Conservation (phyloP, 2,113 vertebrate genomes). For the Albula goreensis region DNA sequence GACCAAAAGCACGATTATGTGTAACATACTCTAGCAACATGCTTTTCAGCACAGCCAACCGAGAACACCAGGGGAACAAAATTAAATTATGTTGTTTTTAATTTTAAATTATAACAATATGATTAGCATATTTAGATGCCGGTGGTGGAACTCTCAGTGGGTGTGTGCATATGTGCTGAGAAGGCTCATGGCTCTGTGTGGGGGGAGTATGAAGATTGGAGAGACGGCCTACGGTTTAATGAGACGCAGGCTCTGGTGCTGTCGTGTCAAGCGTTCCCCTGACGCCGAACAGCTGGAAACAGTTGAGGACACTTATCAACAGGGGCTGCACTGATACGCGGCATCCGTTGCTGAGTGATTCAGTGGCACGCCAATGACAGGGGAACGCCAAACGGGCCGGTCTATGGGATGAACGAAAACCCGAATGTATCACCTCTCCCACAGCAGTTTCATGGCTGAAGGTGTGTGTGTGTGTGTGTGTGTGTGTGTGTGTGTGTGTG, state of each 20-base stretch:
- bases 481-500: neutral
- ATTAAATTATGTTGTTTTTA: constrained; percentile 12
- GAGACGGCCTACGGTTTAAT: neutral
- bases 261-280: neutral
- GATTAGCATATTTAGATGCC: neutral
- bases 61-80: neutral
- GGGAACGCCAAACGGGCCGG: neutral
- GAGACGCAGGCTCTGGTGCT: neutral
- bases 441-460: neutral
- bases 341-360: neutral
- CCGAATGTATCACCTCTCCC: neutral
- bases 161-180: neutral
- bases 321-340: neutral
- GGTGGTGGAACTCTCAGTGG: neutral
- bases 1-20: neutral
- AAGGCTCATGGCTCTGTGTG: neutral
- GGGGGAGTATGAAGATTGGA: neutral
- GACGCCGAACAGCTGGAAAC: neutral
- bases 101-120: neutral
- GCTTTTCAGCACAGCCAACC: too few relatives aligned
- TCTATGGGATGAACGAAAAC: neutral
- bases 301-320: neutral
- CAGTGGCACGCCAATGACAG: neutral
- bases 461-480: neutral
- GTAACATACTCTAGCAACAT: too few relatives aligned